Evolutionary conservation across 2,797 vertebrate species (phyloP).

Genomic region (Xyrichtys novacula): DNA sequence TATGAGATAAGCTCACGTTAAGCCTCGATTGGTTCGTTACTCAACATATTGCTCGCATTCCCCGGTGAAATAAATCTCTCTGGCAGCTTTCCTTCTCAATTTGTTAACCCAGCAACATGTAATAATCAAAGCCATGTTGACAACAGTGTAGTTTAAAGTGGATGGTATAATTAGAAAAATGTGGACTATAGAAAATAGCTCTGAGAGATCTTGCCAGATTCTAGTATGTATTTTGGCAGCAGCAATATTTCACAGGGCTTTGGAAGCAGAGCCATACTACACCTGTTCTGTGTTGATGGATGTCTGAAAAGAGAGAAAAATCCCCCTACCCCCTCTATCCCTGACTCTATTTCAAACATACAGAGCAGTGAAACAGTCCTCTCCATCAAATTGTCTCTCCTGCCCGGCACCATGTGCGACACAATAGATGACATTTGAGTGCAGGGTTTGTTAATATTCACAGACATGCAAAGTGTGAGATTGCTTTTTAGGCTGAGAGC

Average conservation of each 20-base stretch:
- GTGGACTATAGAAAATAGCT: slow-evolving; percentile 29
- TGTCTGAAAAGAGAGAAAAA: slow-evolving; percentile 61
- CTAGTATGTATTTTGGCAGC: slow-evolving; percentile 52
- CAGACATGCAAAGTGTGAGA: slow-evolving; percentile 84
- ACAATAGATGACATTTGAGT: slow-evolving; percentile 81
- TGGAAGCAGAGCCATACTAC: slow-evolving; percentile 52
- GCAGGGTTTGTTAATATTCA: slow-evolving; percentile 84
- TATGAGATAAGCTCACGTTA: slow-evolving; percentile 36
- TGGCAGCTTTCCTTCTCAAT: slow-evolving; percentile 23
- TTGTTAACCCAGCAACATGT: slow-evolving; percentile 14
- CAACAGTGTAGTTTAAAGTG: slow-evolving; percentile 45
- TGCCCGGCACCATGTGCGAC: slow-evolving; percentile 68
- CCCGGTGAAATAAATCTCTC: slow-evolving; percentile 24
- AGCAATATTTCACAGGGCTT: slow-evolving; percentile 57
- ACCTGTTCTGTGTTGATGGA: slow-evolving; percentile 70
- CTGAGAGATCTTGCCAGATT: slow-evolving; percentile 35
- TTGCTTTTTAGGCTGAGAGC: slow-evolving; percentile 82
- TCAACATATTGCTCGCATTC: slow-evolving; percentile 19
- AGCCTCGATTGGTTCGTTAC: slow-evolving; percentile 37
- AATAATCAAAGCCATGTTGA: slow-evolving; percentile 16
- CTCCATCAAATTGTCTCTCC: slow-evolving; percentile 73
- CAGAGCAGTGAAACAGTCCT: slow-evolving; percentile 66
- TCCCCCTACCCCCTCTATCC: slow-evolving; percentile 16
- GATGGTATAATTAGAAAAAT: slow-evolving; percentile 55
- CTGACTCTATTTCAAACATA: slow-evolving; percentile 67